Conservation (phyloP, 2,797 vertebrate genomes). For the Aeoliscus strigatus region DNA sequence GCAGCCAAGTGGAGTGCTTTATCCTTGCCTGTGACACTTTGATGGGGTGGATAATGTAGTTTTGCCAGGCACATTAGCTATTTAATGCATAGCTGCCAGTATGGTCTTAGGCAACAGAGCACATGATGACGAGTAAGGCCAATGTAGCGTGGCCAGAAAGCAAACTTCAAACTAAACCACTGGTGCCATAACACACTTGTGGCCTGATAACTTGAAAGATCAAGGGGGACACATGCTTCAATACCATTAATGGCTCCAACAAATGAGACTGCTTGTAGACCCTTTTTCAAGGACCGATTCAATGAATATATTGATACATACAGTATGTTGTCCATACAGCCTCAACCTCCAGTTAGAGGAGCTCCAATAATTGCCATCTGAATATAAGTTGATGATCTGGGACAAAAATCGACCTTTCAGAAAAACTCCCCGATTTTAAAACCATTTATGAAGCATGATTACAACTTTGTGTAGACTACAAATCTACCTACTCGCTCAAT, state of each 20-base stretch:
- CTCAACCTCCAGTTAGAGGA: too few species aligned
- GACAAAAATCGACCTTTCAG: conserved; percentile 2
- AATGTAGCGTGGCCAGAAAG: conserved; percentile 18
- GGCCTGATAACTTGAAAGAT: conserved; percentile 5
- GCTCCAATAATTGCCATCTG: too few species aligned
- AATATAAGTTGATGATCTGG: too few species aligned
- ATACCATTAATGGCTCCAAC: background rate
- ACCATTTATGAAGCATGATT: conserved; percentile 21
- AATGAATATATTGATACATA: too few species aligned
- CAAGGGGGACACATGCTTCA: too few species aligned
- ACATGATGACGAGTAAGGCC: conserved; percentile 21
- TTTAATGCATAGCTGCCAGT: conserved; percentile 61
- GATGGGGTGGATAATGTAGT: conserved; percentile 54
- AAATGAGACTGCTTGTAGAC: conserved; percentile 12
- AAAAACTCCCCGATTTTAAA: conserved; percentile 3
- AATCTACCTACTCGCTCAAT: conserved; percentile 19
- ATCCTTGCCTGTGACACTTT: conserved; percentile 53
- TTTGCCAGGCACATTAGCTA: conserved; percentile 52
- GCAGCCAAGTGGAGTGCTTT: conserved; percentile 42
- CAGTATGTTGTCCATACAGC: too few species aligned
- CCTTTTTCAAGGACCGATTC: conserved; percentile 43
- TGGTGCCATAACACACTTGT: conserved; percentile 3
- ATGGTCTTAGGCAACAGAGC: conserved; percentile 39
- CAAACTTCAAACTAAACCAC: conserved; percentile 2
- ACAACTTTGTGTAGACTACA: conserved; percentile 15